These are phyloP conservation scores for Axis porcinus DNA, from an alignment of 2,113 vertebrate genomes.

Conservation along the genomic window DNA sequence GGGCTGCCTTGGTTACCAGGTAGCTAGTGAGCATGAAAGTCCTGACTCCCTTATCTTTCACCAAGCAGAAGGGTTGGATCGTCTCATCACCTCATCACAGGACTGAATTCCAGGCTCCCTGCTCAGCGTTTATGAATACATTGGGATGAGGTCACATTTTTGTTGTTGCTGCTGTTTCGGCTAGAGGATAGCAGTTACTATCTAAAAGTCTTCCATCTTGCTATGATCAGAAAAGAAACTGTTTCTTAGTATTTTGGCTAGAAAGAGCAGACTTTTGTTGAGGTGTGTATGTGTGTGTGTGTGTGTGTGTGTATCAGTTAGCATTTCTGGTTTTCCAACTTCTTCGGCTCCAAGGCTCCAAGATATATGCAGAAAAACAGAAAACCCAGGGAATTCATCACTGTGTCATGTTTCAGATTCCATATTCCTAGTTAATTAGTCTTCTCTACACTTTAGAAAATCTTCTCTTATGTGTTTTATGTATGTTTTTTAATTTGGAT, in stretches of 20 bases:
- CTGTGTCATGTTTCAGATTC: background rate
- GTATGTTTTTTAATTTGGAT: background rate
- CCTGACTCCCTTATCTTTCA: background rate
- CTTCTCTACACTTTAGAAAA: background rate
- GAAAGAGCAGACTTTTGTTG: background rate
- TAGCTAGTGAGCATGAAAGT: background rate
- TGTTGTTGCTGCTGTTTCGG: background rate
- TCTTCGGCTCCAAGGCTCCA: background rate
- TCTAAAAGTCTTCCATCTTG: background rate
- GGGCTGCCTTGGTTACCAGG: background rate
- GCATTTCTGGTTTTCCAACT: background rate
- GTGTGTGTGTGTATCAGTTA: background rate
- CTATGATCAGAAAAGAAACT: background rate
- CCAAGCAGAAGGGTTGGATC: fast-evolving
- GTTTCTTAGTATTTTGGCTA: background rate
- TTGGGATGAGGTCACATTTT: background rate
- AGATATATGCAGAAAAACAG: background rate
- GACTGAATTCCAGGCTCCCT: background rate
- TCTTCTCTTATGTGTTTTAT: background rate
- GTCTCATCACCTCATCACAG: background rate
- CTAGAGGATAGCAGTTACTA: background rate
- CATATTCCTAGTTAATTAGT: background rate
- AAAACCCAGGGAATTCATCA: background rate
- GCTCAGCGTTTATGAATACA: background rate
- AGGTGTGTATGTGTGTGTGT: background rate